Evolutionary conservation across 2,888 invertebrate genomes (phyloP).

Genomic region (Apamea epomidion): DNA sequence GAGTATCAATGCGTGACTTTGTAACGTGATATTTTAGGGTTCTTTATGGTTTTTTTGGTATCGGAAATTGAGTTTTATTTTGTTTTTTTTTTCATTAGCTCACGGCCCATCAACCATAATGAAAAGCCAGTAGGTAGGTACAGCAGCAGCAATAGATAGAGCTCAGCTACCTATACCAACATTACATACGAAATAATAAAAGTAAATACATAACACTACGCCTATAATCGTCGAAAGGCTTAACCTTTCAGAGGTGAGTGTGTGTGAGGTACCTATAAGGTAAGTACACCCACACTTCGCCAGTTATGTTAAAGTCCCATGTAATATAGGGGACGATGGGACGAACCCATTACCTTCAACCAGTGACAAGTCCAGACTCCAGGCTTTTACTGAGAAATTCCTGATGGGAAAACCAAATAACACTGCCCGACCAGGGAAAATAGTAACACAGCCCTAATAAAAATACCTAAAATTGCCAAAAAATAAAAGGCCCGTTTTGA

Average conservation of each 20-base stretch:
- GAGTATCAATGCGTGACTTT: slow-evolving; percentile 77
- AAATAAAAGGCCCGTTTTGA: too few relatives aligned
- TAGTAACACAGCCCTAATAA: too few relatives aligned
- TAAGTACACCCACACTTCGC: too few relatives aligned
- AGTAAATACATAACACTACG: not conserved
- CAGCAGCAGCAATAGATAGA: too few relatives aligned
- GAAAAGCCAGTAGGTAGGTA: too few relatives aligned
- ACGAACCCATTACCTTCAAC: not conserved
- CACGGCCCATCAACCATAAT: too few relatives aligned
- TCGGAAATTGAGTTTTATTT: not conserved
- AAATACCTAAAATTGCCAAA: too few relatives aligned
- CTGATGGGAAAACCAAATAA: not conserved
- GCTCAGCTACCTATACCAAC: not conserved
- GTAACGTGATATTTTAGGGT: slow-evolving; percentile 62
- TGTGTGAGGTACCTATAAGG: too few relatives aligned
- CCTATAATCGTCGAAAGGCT: not conserved
- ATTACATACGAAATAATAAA: not conserved
- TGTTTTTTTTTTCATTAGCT: too few relatives aligned
- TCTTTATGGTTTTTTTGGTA: slow-evolving; percentile 21
- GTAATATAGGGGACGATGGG: not conserved
- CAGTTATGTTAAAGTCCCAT: not conserved
- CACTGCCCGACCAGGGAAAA: not conserved
- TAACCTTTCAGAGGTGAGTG: too few relatives aligned
- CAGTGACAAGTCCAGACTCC: not conserved
- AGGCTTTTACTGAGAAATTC: not conserved